Evolutionary conservation across 37 sponge, comb jelly and placozoan species (phyloP), one percentile per base, ranked within the genome.

Genomic region (Ephydatia muelleri): DNA sequence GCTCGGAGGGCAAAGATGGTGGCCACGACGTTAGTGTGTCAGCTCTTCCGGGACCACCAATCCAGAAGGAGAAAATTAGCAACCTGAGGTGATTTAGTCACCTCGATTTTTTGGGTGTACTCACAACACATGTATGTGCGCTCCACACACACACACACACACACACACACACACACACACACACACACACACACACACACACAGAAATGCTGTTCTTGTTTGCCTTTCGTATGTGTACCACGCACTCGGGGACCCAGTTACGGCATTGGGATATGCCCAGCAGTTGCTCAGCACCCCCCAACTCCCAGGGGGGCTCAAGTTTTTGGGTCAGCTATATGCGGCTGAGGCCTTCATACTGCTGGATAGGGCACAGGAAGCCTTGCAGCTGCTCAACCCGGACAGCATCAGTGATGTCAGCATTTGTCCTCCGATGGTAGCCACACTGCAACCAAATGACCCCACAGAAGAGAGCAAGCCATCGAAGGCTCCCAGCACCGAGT

Each of bases 171-270:
- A 4, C 57, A 57, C 57, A 57, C 57, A 57, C 16, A 57, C 57
- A 57, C 57, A 57, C 16, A 57, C 78, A 76, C 78, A 76, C 78
- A 76, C 3, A 76, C 78, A 76, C 78, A 76, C 25, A 35, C 71
- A 40, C 27, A 82, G 80, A 39, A 23, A 71, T 16, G 85, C 79
- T 65, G 81, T 90, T 21, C 87, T 97, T 23, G 89, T 85, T 30
- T 90, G 85, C 72, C 85, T 80, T n/a, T 85, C 95, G 5, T 98
- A 95, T 80, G 94, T 98, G 32, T 81, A 91, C 66, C 87, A 96
- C 12, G 86, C 92, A 23, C 85, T 96, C n/a, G 97, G 99, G 25
- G 97, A 98, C 76, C 94, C 91, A 3, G 88, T 98, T n/a, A 68
- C 80, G 19, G 91, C 97, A 31, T 91, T 98, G 29, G 22, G 81